Base-by-base conservation (phyloP, 2,113 vertebrate species). In the Lampris incognitus region DNA sequence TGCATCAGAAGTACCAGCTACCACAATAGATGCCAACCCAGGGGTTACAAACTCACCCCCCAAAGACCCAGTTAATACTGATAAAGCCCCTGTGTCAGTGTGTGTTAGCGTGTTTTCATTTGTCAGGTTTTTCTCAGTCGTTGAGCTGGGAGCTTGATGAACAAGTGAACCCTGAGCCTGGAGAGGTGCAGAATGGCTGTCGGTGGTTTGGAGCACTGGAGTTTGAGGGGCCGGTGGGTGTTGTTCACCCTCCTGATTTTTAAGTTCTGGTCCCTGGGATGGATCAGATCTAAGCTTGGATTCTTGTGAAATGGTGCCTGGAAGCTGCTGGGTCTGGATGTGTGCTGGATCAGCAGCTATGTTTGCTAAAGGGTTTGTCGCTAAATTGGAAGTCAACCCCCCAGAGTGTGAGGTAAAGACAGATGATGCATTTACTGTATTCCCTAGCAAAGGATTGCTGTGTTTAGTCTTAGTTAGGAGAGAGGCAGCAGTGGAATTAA, bases 111-210 rank as follows among this genome's bases (percentile, higher is more conserved):
- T 75, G 46, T 66, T 70, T n/a, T 7, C 65, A 48, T 63, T 82
- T 37, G 83, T 66, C 66, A 86, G 51, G 61, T 81, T 85, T 13
- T 81, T 82, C 50, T n/a, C 65, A 3, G 81, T 83, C 13, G 38
- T 58, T 42, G 59, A 3, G 60, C 5, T 69, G 4, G 66, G 39
- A 52, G 9, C 55, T 56, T 50, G 68, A 40, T 13, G 37, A 7
- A 2, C 40, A 37, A n/a, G 39, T 11, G 55, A 49, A 13, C 11
- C 42, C 65, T 71, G 66, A 1, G 41, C 37, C 24, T 41, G 74
- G 11, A 75, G 2, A 3, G 48, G 38, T 41, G 10, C 70, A 37
- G 38, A 37, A 5, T 6, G 24, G 55, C 3, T 66, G 39, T 79
- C 76, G 36, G 54, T 62, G 50, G 36, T 63, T 3, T 57, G 59